phyloP scores from a whole-genome alignment of 1,140 invertebrate species.

The Gryllus bimaculatus region DNA sequence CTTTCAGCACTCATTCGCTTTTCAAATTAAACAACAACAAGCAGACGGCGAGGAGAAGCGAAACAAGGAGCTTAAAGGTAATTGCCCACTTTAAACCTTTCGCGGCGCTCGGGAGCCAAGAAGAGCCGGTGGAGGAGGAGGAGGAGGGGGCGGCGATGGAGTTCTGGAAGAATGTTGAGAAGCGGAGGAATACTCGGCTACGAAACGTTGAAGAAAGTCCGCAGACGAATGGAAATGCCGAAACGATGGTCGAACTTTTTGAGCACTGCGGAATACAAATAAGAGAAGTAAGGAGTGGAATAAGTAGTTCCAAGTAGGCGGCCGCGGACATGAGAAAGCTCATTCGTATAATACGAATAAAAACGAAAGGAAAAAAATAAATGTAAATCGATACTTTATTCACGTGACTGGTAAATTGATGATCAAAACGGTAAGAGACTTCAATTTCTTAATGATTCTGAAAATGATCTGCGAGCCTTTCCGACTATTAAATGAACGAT shows the following conservation, averaged over 20 bases:
- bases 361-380: no score
- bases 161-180: background rate
- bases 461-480: no score
- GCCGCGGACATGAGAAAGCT: no score
- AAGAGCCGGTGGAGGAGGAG: background rate
- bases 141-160: background rate
- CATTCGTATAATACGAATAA: no score
- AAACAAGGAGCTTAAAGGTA: background rate
- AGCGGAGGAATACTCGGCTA: background rate
- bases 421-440: no score
- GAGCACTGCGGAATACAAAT: no score
- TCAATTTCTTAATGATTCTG: no score
- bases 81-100: background rate
- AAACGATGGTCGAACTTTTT: background rate
- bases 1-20: background rate
- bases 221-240: background rate
- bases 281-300: no score
- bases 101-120: background rate
- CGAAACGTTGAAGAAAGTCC: background rate
- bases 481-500: no score
- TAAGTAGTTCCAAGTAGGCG: no score
- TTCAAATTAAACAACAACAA: constrained; percentile 1
- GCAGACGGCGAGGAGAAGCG: background rate
- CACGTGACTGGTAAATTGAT: no score
- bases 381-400: no score